These are phyloP conservation scores for Helicoverpa assulta DNA, from an alignment of 2,888 invertebrate genomes.

Conservation along the genomic window DNA sequence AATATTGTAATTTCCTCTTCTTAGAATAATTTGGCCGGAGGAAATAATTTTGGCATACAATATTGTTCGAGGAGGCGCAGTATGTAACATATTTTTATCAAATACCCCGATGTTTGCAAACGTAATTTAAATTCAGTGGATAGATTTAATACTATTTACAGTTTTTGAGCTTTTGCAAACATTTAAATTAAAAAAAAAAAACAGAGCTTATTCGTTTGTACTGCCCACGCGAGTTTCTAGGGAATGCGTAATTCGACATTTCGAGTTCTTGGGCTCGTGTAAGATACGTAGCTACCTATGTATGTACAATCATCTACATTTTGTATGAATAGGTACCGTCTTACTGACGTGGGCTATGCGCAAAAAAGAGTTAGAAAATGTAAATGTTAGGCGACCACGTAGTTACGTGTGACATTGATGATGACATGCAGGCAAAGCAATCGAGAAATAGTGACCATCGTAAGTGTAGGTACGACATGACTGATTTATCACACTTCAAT, in stretches of 20 bases:
- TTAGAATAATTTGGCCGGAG: not conserved
- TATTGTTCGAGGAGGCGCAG: constrained; percentile 10
- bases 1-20: constrained; percentile 1
- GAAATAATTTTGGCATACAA: constrained; percentile 30
- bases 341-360: no score
- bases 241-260: constrained; percentile 3
- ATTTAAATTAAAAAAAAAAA: constrained; percentile 36
- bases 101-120: constrained; percentile 25
- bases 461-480: no score
- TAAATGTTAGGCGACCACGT: no score
- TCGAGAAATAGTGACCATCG: no score
- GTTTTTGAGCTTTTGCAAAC: constrained; percentile 18
- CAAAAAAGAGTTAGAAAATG: no score
- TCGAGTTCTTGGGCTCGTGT: not conserved
- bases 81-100: constrained; percentile 13
- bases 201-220: constrained; percentile 11
- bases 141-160: constrained; percentile 31
- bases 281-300: no score
- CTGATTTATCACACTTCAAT: no score
- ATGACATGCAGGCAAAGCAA: no score
- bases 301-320: no score
- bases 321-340: no score
- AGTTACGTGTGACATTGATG: no score
- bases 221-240: constrained; percentile 9
- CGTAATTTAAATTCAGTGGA: constrained; percentile 20